Evolutionary conservation across 2,797 vertebrate species (phyloP).

Genomic region (Macropodus opercularis): DNA sequence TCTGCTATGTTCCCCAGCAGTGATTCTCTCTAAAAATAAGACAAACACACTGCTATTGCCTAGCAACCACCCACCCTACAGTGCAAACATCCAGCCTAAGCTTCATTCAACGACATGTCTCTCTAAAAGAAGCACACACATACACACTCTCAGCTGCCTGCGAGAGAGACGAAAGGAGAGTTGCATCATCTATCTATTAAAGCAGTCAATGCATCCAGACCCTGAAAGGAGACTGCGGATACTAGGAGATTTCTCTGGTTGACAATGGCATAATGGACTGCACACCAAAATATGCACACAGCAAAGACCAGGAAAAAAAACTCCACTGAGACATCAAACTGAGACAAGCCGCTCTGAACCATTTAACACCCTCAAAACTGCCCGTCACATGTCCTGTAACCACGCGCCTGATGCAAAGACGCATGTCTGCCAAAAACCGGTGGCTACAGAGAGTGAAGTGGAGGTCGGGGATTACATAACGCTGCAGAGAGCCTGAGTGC

Average conservation of each 20-base stretch:
- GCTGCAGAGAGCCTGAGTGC: constrained; percentile 58
- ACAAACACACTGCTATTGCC: constrained; percentile 78
- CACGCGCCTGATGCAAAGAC: constrained; percentile 59
- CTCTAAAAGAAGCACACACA: constrained; percentile 44
- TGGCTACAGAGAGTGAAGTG: constrained; percentile 72
- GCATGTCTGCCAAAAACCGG: constrained; percentile 59
- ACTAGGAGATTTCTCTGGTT: constrained; percentile 33
- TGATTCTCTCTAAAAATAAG: constrained; percentile 84
- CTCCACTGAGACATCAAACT: constrained; percentile 51
- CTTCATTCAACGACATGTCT: constrained; percentile 78
- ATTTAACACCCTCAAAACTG: constrained; percentile 68
- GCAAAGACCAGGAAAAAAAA: constrained; percentile 28
- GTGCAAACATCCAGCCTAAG: constrained; percentile 79
- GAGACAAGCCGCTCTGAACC: constrained; percentile 68
- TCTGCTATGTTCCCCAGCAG: constrained; percentile 70
- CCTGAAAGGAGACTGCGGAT: constrained; percentile 67
- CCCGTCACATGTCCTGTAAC: constrained; percentile 61
- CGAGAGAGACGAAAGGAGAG: constrained; percentile 56
- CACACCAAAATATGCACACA: neutral
- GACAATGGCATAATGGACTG: constrained; percentile 15
- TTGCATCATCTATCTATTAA: constrained; percentile 79
- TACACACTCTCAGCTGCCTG: constrained; percentile 31
- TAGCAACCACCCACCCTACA: constrained; percentile 79
- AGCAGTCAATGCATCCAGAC: constrained; percentile 65
- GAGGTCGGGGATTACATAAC: constrained; percentile 76